Conservation (phyloP, 2,888 invertebrate genomes). For the Unio delphinus region DNA sequence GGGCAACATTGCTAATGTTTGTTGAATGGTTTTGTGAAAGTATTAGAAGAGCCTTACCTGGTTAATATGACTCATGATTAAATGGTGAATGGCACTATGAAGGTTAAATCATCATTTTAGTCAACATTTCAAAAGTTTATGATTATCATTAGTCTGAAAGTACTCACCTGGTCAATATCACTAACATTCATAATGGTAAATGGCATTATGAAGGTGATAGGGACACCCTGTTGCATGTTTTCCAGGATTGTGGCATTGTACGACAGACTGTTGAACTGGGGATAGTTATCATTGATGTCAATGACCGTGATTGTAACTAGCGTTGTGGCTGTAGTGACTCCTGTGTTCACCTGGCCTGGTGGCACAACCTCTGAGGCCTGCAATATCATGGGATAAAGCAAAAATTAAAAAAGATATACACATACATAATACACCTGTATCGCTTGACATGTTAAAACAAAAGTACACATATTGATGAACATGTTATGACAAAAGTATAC, state of each 20-base stretch:
- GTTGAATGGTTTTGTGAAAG: constrained; percentile 69
- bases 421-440: too few relatives aligned
- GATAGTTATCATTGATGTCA: constrained; percentile 77
- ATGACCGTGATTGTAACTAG: constrained; percentile 69
- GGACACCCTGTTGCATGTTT: constrained; percentile 60
- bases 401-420: too few relatives aligned
- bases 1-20: constrained; percentile 72
- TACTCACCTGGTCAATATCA: constrained; percentile 54
- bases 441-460: too few relatives aligned
- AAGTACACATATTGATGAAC: too few relatives aligned
- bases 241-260: constrained; percentile 56
- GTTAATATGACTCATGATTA: constrained; percentile 47
- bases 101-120: constrained; percentile 47
- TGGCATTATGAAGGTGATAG: constrained; percentile 46
- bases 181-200: constrained; percentile 36
- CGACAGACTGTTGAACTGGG: constrained; percentile 69
- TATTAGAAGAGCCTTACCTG: constrained; percentile 51
- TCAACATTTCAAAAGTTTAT: constrained; percentile 72
- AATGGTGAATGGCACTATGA: constrained; percentile 39
- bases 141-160: constrained; percentile 62
- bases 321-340: constrained; percentile 67
- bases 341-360: constrained; percentile 41
- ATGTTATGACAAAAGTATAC: too few relatives aligned
- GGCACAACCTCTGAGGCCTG: constrained; percentile 68
- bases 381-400: background rate